Evolutionary conservation across 2,797 vertebrate species (phyloP), one percentile per base, ranked within the genome.

Genomic region (Dicrostonyx torquatus): DNA sequence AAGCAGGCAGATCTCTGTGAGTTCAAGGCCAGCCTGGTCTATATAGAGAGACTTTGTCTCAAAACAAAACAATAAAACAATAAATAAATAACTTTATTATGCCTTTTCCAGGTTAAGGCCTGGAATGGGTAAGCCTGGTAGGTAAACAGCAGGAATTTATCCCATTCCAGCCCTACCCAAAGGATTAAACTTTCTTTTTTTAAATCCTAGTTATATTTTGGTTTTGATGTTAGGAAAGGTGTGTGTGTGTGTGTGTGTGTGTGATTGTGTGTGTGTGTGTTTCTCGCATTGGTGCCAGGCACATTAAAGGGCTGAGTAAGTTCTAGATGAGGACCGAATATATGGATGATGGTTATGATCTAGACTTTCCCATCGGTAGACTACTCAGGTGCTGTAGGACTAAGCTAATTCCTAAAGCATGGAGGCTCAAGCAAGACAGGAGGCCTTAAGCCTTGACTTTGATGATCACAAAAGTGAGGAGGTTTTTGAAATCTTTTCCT

Each of bases 401-500:
- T 85, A 12, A 77, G 43, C 48, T 92, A 68, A 48, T 82, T 45
- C 75, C 48, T 55, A 78, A 95, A 77, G 37, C 34, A 0, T 18
- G 72, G 40, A 86, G 79, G 55, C 29, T 89, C 72, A 72, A 82
- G 48, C 45, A 87, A 95, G 86, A 79, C 55, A 87, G 89, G 43
- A 94, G 87, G 77, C 88, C 87, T 93, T 86, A 84, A 64, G 45
- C 45, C 66, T 94, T 92, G 70, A 88, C 7, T 85, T 94, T 94
- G 29, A 88, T 87, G 11, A 78, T 37, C 34, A 75, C 29, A 62
- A 95, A 94, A 62, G 48, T 50, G 64, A 62, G 60, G 72, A 70
- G 5, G 17, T n/a, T 86, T 95, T 17, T 53, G 66, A 94, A 80
- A 90, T 94, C 55, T 64, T 64, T 94, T 92, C 80, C 85, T 96